phyloP scores from a whole-genome alignment of 1,140 invertebrate genomes.

The Argopecten irradians region DNA sequence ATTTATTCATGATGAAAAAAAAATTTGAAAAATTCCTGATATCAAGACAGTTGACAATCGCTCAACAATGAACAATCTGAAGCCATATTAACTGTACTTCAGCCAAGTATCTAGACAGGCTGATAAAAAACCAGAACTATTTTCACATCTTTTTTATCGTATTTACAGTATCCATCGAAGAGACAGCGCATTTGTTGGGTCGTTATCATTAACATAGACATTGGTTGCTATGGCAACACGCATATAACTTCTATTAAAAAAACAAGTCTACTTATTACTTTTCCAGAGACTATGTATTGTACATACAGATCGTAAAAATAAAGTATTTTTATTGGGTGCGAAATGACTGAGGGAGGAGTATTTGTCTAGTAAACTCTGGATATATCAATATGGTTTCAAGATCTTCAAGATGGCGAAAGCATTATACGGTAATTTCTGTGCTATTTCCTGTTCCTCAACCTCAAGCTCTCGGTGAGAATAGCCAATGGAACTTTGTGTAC shows the following conservation, averaged over 20 bases:
- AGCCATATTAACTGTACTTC: too few species aligned
- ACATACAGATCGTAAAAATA: not conserved
- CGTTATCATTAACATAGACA: not conserved
- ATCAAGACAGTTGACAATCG: too few species aligned
- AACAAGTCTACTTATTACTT: not conserved
- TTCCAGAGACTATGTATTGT: not conserved
- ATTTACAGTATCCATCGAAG: not conserved
- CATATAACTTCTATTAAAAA: not conserved
- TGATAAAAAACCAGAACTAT: not conserved
- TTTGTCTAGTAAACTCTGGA: conserved; percentile 8
- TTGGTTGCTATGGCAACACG: not conserved
- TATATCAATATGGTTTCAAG: conserved; percentile 23
- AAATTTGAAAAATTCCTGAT: too few species aligned
- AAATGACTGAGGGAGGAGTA: conserved; percentile 1
- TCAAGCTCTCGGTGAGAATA: not conserved
- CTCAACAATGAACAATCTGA: too few species aligned
- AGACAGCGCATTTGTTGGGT: not conserved
- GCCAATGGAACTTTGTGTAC: not conserved
- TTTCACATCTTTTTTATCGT: conserved; percentile 11
- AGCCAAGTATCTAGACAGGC: not conserved
- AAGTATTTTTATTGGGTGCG: not conserved
- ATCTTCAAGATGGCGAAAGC: not conserved
- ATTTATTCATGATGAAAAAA: too few species aligned
- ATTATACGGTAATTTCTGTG: not conserved
- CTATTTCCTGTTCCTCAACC: not conserved